Conservation (phyloP, 2,888 invertebrate species). For the Erebia aethiops region DNA sequence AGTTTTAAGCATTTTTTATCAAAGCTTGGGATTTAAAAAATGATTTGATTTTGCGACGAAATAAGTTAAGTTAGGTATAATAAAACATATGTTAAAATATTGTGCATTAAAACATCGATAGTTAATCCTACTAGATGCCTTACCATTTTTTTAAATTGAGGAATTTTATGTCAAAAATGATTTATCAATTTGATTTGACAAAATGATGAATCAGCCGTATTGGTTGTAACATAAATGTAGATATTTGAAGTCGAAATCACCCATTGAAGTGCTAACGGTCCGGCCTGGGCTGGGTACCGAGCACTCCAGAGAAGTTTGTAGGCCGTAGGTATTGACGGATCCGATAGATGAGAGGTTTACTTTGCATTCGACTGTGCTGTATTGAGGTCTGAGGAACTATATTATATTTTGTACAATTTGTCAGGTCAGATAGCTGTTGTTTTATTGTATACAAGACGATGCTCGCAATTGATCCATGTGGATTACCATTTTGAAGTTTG, state of each 20-base stretch:
- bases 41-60: no score
- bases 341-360: conserved; percentile 22
- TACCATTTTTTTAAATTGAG: no score
- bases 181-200: no score
- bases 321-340: conserved; percentile 31
- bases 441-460: background rate
- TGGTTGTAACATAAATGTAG: conserved; percentile 23
- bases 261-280: conserved; percentile 35
- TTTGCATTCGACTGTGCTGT: conserved; percentile 20
- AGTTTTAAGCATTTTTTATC: no score
- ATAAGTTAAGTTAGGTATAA: no score
- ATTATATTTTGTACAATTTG: conserved; percentile 15
- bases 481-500: no score
- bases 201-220: background rate
- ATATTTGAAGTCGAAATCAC: conserved; percentile 27
- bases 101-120: no score
- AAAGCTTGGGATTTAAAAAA: no score
- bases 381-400: conserved; percentile 2
- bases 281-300: conserved; percentile 12
- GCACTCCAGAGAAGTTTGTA: conserved; percentile 30
- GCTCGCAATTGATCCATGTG: no score
- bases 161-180: no score
- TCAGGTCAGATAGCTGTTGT: conserved; percentile 14
- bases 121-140: no score
- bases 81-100: no score